These are phyloP conservation scores for Hydrozoanthus gracilis DNA, from an alignment of 92 coral and sea anemone genomes.

Conservation along the genomic window DNA sequence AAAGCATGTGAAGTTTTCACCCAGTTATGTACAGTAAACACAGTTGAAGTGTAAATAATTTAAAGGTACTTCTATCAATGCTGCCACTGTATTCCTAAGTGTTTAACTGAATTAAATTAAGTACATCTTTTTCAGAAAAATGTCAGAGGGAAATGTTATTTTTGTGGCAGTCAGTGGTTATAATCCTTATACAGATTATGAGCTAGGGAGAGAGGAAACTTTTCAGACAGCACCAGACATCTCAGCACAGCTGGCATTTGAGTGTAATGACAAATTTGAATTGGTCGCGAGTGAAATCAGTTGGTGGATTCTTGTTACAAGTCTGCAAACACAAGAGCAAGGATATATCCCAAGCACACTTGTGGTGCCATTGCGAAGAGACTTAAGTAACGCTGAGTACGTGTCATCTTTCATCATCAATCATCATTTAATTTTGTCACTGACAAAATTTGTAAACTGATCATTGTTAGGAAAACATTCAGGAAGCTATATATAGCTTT, in stretches of 20 bases:
- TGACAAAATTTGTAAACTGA: no score
- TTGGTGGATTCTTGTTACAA: constrained; percentile 91
- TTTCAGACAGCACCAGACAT: constrained; percentile 79
- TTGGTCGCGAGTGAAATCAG: constrained; percentile 70
- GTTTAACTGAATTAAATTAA: no score
- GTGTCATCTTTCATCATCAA: constrained; percentile 20
- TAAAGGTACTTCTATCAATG: no score
- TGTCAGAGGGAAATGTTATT: background rate
- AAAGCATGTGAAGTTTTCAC: no score
- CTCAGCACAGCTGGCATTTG: constrained; percentile 73
- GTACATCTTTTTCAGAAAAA: background rate
- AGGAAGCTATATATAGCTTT: no score
- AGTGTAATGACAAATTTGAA: constrained; percentile 81
- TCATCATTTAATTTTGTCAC: no score
- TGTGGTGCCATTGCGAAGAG: constrained; percentile 80
- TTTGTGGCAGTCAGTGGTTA: constrained; percentile 66
- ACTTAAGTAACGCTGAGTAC: constrained; percentile 77
- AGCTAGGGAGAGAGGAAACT: constrained; percentile 65
- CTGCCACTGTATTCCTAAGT: no score
- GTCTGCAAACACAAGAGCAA: constrained; percentile 53
- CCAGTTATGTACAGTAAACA: no score
- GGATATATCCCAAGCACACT: constrained; percentile 89
- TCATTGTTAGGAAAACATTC: no score
- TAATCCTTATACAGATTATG: constrained; percentile 72
- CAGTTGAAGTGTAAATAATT: no score